Base-by-base conservation (phyloP, 2,888 invertebrate genomes). In the Eudemis profundana region DNA sequence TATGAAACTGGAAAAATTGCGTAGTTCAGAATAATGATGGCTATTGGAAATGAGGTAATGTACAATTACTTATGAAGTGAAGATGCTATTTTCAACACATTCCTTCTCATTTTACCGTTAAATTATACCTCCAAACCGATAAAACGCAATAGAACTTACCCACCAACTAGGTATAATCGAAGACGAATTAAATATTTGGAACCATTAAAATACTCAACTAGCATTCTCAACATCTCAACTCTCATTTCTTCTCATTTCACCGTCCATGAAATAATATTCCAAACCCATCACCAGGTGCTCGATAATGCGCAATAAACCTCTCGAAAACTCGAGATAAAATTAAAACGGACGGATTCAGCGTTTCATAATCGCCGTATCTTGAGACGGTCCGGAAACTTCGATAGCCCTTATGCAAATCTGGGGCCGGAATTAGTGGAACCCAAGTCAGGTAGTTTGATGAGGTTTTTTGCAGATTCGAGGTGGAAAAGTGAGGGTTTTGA, bases 371-470 rank as follows among this genome's bases (percentile, higher is more conserved):
- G 75, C 68, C 75, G 70, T 70, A 78, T 79, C 81, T 80, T 63
- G 73, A 72, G 73, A 27, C 38, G 38, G n/a, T 57, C 69, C 68
- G 74, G 72, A 83, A 82, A 81, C 81, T 81, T 82, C 83, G 84
- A 87, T 82, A 85, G 82, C 79, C 78, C 86, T 86, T 78, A 86
- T 86, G 77, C 73, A 85, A 85, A 86, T 85, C 71, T 70, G 78
- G 75, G 70, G 74, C 50, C 17, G 36, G 17, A 59, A 64, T 64
- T 57, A 63, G 57, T 44, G 3, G 44, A 21, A 23, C 15, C 47
- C 19, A 40, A 47, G 49, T 59, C 57, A 50, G 57, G 50, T 50
- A 42, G 40, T 42, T 44, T 57, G 17, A 50, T 42, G 50, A n/a
- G 14, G 8, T 60, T 60, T 40, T 21, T 47, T 40, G 47, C 14